phyloP scores from a whole-genome alignment of 2,888 invertebrate species.

The Thereva unica region DNA sequence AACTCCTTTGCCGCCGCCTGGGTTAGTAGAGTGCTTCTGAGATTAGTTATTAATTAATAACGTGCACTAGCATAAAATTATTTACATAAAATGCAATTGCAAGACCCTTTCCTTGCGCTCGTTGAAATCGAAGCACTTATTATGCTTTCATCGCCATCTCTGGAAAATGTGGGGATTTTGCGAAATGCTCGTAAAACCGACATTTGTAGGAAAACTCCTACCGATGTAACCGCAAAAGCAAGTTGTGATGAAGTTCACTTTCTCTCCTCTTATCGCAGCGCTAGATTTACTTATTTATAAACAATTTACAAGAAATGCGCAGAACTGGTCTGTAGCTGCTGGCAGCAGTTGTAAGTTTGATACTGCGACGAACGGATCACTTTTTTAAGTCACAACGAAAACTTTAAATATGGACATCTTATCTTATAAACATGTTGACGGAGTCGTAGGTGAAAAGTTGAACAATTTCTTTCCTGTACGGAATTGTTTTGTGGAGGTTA shows the following conservation, averaged over 20 bases:
- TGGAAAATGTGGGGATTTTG: slow-evolving; percentile 17
- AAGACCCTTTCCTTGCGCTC: no score
- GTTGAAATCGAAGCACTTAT: no score
- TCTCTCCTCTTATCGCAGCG: slow-evolving; percentile 15
- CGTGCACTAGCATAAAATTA: no score
- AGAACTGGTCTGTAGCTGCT: slow-evolving; percentile 1
- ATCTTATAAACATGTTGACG: slow-evolving; percentile 64
- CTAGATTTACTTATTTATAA: slow-evolving; percentile 16
- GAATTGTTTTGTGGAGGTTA: slow-evolving; percentile 72
- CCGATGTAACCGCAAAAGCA: slow-evolving; percentile 16
- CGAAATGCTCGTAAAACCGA: slow-evolving; percentile 6
- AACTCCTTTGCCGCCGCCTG: no score
- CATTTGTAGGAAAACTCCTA: slow-evolving; percentile 4
- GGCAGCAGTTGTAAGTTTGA: slow-evolving; percentile 9
- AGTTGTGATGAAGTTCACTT: slow-evolving; percentile 24
- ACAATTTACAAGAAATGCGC: slow-evolving; percentile 9
- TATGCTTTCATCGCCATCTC: not conserved
- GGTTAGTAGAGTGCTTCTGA: no score
- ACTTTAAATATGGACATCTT: slow-evolving; percentile 45
- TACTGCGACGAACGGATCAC: slow-evolving; percentile 4
- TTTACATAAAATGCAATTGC: no score
- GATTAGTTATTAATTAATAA: no score
- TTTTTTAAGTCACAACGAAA: not conserved
- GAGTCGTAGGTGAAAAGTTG: slow-evolving; percentile 63
- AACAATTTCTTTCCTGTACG: slow-evolving; percentile 71